A percentile compares a stretch with the other conserved stretches of the same genome.
phyloP scores from a whole-genome alignment of 2,113 vertebrate genomes.

The Eulacestoma nigropectus region DNA sequence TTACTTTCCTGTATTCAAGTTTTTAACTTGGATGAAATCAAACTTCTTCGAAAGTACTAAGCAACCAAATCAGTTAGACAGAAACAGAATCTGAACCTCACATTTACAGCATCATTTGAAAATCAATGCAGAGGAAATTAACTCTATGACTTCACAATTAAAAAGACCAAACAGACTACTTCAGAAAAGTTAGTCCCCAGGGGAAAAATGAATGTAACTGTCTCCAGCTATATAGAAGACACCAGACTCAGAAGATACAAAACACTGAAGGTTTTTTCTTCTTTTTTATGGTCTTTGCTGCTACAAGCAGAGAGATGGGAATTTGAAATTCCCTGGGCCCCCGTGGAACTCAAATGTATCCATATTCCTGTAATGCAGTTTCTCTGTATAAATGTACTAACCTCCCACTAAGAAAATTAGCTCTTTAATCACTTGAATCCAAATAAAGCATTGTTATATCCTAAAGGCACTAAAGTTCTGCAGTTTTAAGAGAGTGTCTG shows the following conservation, averaged over 20 bases:
- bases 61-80: not conserved
- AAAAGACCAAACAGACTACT: slow-evolving; percentile 34
- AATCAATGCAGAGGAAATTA: slow-evolving; percentile 36
- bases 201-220: not conserved
- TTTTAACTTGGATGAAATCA: not conserved
- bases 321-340: slow-evolving; percentile 17
- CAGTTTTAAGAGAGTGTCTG: slow-evolving; percentile 44
- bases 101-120: slow-evolving; percentile 38
- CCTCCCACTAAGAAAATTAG: slow-evolving; percentile 62
- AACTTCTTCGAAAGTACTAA: not conserved
- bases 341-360: slow-evolving; percentile 10
- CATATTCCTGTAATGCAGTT: slow-evolving; percentile 37
- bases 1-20: not conserved
- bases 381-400: slow-evolving; percentile 15
- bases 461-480: slow-evolving; percentile 32
- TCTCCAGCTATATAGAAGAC: slow-evolving; percentile 2
- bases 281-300: not conserved
- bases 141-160: slow-evolving; percentile 22
- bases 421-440: slow-evolving; percentile 59
- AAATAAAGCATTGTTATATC: slow-evolving; percentile 45
- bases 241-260: not conserved
- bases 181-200: slow-evolving; percentile 19
- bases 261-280: not conserved
- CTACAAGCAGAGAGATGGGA: not conserved
- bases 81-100: not conserved